Evolutionary conservation across 2,113 vertebrate genomes (phyloP), one percentile per base, ranked within the genome.

Genomic region (Benitochromis conjunctus): DNA sequence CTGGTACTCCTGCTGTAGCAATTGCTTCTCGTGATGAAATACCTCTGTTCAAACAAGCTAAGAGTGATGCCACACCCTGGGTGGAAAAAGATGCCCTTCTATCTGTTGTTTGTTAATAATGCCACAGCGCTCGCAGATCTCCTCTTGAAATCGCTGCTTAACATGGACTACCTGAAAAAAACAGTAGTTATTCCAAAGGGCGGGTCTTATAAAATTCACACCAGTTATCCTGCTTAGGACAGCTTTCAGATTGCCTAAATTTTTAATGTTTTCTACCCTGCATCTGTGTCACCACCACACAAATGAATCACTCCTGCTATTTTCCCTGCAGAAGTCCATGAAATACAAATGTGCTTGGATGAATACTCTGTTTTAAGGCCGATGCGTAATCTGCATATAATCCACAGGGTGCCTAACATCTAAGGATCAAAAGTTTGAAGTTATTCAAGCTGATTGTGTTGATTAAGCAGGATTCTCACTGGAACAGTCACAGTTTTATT

Each of bases 211-310:
- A 31, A 62, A 87, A 86, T 85, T 80, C 76, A 16, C 31, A 21
- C 62, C 78, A 66, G 86, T 92, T 88, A 76, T 89, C 81, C 81
- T 87, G 77, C 54, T 79, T 51, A 2, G 87, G 84, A 89, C 89
- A 90, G 53, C 88, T 91, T 87, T 85, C 82, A 85, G 62, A 83
- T 84, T 81, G 69, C 89, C 89, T 91, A 84, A 34, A 92, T 90
- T 60, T 85, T 85, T 88, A 83, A 90, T 90, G 85, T 82, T 31
- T 85, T 88, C 88, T 64, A 79, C 87, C 31, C 76, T 83, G 48
- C 1, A 76, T 80, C 60, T 89, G 80, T 89, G 88, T 91, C 86
- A 88, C 81, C 84, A 57, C 69, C 88, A 89, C 90, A 88, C 85
- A 88, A 89, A 89, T 91, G 2, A 92, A 83, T 83, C 26, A 5